Percentiles rank a stretch among this genome's conserved stretches.
Conservation (phyloP, 1,140 invertebrate species). For the Drosophila guanche region DNA sequence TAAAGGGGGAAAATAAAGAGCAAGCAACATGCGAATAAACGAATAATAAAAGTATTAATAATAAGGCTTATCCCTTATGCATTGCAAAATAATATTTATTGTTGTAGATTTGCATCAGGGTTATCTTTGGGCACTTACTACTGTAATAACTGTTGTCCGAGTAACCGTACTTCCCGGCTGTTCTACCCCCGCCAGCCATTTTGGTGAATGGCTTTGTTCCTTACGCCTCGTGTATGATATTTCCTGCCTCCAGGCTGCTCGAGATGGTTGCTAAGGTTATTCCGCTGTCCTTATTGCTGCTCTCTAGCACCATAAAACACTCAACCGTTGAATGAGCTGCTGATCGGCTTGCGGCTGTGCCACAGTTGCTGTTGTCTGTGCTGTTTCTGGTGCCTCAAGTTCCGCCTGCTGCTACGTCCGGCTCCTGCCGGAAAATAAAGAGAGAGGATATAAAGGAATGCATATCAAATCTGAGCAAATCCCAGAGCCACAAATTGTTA, state of each 20-base stretch:
- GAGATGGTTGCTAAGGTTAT: constrained; percentile 16
- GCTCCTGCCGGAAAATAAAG: constrained; percentile 20
- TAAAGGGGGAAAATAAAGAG: constrained; percentile 14
- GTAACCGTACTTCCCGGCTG: constrained; percentile 82
- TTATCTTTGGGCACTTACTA: constrained; percentile 57
- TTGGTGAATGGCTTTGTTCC: constrained; percentile 65
- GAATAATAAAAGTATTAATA: constrained; percentile 23
- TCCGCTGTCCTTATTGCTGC: constrained; percentile 14
- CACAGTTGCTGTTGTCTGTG: constrained; percentile 10
- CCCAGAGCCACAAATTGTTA: constrained; percentile 45
- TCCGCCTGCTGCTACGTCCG: background rate
- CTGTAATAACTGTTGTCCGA: constrained; percentile 82
- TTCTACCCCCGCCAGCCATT: constrained; percentile 79
- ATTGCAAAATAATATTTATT: constrained; percentile 28
- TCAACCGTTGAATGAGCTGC: constrained; percentile 29
- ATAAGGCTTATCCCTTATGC: constrained; percentile 10
- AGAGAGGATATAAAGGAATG: constrained; percentile 18
- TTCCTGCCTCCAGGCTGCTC: constrained; percentile 40
- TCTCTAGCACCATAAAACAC: constrained; percentile 46
- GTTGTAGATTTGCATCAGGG: constrained; percentile 1
- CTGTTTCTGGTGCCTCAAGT: background rate
- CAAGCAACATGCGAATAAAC: constrained; percentile 33
- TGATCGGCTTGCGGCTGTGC: constrained; percentile 43
- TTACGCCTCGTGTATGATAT: constrained; percentile 33
- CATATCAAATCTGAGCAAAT: constrained; percentile 54